Evolutionary conservation across 1,140 invertebrate species (phyloP).

Genomic region (Probaryconus sp.): DNA sequence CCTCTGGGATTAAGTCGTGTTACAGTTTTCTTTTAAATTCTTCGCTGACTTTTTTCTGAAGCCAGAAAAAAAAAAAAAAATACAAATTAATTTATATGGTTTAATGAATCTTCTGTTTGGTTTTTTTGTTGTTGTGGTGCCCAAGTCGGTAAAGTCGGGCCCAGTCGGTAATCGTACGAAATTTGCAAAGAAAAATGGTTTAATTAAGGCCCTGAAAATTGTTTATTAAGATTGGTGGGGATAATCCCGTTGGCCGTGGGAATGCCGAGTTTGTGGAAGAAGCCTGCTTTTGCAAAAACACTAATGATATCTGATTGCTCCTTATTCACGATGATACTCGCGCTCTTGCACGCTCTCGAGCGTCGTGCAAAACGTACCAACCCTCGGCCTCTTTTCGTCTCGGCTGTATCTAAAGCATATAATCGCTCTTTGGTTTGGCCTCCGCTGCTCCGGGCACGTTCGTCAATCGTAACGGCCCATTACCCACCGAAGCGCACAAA

Average conservation of each 20-base stretch:
- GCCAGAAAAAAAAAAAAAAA: too few relatives aligned
- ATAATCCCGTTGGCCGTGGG: constrained; percentile 63
- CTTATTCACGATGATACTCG: constrained; percentile 74
- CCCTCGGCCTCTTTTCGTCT: too few relatives aligned
- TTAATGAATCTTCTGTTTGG: too few relatives aligned
- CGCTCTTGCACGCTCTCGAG: constrained; percentile 65
- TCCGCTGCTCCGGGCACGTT: constrained; percentile 42
- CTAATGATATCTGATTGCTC: constrained; percentile 77
- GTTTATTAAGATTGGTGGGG: constrained; percentile 36
- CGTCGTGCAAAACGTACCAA: constrained; percentile 62
- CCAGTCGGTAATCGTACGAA: too few relatives aligned
- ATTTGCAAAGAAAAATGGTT: too few relatives aligned
- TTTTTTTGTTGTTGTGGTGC: too few relatives aligned
- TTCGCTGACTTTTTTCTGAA: too few relatives aligned
- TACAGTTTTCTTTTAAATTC: too few relatives aligned
- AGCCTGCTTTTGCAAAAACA: constrained; percentile 69
- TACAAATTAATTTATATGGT: too few relatives aligned
- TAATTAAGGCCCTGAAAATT: constrained; percentile 24
- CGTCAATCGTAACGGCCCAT: constrained; percentile 60
- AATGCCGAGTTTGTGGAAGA: constrained; percentile 68
- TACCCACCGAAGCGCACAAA: too few relatives aligned
- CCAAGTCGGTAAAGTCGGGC: too few relatives aligned
- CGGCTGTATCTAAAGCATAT: constrained; percentile 64
- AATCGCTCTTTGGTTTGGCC: constrained; percentile 57
- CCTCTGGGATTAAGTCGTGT: too few relatives aligned